These are phyloP conservation scores for Osmoderma eremita DNA, from an alignment of 2,888 invertebrate species.

Conservation along the genomic window DNA sequence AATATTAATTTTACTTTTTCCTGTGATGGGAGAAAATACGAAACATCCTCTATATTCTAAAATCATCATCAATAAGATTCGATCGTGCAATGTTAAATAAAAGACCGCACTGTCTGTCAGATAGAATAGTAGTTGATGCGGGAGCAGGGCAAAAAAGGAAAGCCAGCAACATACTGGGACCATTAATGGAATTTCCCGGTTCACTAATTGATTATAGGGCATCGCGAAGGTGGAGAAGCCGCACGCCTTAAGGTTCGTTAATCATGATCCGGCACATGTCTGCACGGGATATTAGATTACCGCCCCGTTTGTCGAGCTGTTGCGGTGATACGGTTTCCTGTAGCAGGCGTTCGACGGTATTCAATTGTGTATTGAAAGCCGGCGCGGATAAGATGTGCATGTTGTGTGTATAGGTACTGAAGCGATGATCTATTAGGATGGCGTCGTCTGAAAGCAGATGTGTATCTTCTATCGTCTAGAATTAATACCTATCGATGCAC, in stretches of 20 bases:
- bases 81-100: too few species aligned
- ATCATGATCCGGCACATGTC: conserved; percentile 44
- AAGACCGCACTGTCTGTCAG: too few species aligned
- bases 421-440: too few species aligned
- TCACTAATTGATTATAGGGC: conserved; percentile 47
- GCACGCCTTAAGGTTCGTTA: conserved; percentile 48
- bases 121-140: background rate
- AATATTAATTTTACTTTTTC: too few species aligned
- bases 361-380: background rate
- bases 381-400: background rate
- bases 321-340: conserved; percentile 3
- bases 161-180: conserved; percentile 14
- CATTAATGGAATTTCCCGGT: conserved; percentile 34
- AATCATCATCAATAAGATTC: too few species aligned
- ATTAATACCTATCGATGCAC: too few species aligned
- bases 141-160: conserved; percentile 8
- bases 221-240: conserved; percentile 40
- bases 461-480: too few species aligned
- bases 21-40: too few species aligned
- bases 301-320: conserved; percentile 41
- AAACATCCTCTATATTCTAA: too few species aligned
- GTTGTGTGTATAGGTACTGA: too few species aligned
- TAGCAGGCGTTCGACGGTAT: background rate
- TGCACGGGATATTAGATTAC: conserved; percentile 46
- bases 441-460: too few species aligned